Evolutionary conservation across 1,140 invertebrate genomes (phyloP).

Genomic region (Akabosia matsudoensis): DNA sequence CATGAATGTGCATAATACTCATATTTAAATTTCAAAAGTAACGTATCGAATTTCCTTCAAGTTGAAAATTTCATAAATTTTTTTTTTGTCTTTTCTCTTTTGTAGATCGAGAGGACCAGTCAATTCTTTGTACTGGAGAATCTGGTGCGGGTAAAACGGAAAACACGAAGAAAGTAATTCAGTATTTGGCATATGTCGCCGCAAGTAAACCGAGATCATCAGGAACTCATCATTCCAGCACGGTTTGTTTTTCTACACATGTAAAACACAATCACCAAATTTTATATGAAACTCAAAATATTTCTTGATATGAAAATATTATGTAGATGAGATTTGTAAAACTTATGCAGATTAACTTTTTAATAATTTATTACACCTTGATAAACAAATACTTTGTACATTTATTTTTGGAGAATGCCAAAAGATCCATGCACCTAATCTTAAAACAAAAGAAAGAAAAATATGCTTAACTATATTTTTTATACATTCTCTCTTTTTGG

Average conservation of each 20-base stretch:
- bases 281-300: neutral
- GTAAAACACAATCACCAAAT: too few relatives aligned
- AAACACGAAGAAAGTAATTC: conserved; percentile 99
- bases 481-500: conserved; percentile 28
- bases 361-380: too few relatives aligned
- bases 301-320: neutral
- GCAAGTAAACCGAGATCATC: conserved; percentile 88
- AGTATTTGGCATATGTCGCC: conserved; percentile 97
- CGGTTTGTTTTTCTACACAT: conserved; percentile 64
- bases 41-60: neutral
- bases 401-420: conserved; percentile 14
- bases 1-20: too few relatives aligned
- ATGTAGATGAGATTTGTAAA: too few relatives aligned
- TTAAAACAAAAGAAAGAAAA: too few relatives aligned
- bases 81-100: conserved; percentile 41
- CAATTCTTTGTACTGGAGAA: conserved; percentile 98
- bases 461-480: neutral
- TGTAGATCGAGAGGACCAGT: conserved; percentile 97
- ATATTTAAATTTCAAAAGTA: neutral
- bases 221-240: conserved; percentile 60
- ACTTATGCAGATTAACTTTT: too few relatives aligned
- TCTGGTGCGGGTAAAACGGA: conserved; percentile 99
- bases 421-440: conserved; percentile 14
- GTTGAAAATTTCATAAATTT: conserved; percentile 13
- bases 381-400: too few relatives aligned